Percentiles rank a stretch among this genome's conserved stretches.
phyloP scores from a whole-genome alignment of 2,113 vertebrate genomes.

The Calidris pugnax region DNA sequence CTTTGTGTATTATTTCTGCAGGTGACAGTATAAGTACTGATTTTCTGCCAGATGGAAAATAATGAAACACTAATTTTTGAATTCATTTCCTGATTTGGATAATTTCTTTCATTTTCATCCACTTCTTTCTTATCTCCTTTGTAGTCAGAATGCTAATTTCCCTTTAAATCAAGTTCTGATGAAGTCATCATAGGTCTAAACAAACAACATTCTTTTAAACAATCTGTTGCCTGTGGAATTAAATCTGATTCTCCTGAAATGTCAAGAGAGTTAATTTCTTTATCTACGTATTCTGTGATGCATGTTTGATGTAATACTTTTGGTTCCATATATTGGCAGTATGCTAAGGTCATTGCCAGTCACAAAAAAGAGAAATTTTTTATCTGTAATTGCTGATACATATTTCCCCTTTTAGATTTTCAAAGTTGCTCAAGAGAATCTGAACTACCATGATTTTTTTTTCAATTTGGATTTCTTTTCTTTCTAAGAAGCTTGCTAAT shows the following conservation, averaged over 20 bases:
- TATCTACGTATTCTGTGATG: not conserved
- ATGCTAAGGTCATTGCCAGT: not conserved
- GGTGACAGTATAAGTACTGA: not conserved
- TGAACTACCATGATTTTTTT: not conserved
- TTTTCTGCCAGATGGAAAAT: slow-evolving; percentile 12
- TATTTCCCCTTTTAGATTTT: not conserved
- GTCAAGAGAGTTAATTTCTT: not conserved
- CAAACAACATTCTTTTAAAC: not conserved
- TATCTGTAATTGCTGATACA: not conserved
- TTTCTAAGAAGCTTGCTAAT: not conserved
- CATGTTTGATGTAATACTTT: not conserved
- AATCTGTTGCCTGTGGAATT: not conserved
- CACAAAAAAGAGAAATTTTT: not conserved
- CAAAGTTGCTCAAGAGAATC: not conserved
- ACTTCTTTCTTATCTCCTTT: slow-evolving; percentile 5
- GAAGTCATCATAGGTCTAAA: not conserved
- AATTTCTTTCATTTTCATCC: slow-evolving; percentile 24
- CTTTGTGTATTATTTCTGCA: not conserved
- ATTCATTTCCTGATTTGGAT: slow-evolving; percentile 19
- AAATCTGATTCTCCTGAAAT: not conserved
- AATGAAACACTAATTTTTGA: slow-evolving; percentile 24
- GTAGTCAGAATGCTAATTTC: slow-evolving; percentile 18
- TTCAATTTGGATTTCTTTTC: not conserved
- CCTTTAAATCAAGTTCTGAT: not conserved
- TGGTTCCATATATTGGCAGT: not conserved